These are phyloP conservation scores for Achroia grisella DNA, from an alignment of 1,140 invertebrate genomes.

Conservation along the genomic window DNA sequence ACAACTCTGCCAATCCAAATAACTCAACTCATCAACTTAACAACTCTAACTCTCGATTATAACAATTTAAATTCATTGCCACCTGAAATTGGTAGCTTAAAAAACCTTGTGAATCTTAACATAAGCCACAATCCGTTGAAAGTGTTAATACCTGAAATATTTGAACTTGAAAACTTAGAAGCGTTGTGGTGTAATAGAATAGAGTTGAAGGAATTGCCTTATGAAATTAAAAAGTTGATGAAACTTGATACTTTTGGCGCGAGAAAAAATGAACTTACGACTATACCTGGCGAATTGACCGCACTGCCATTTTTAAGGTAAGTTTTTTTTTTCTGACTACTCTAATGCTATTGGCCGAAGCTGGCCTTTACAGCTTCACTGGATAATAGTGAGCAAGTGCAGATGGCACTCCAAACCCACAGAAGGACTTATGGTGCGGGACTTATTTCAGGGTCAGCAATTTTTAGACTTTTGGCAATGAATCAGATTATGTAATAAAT, in stretches of 20 bases:
- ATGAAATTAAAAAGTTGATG: constrained; percentile 80
- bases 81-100: constrained; percentile 74
- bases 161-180: constrained; percentile 82
- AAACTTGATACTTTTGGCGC: constrained; percentile 83
- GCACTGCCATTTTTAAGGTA: constrained; percentile 71
- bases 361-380: too few species aligned
- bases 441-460: too few species aligned
- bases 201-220: constrained; percentile 74
- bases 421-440: too few species aligned
- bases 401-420: too few species aligned
- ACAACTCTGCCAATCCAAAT: constrained; percentile 59
- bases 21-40: constrained; percentile 54
- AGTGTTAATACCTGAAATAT: constrained; percentile 80
- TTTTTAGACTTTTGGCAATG: too few species aligned
- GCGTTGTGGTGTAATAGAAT: constrained; percentile 82
- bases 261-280: constrained; percentile 75
- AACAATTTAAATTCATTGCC: constrained; percentile 81
- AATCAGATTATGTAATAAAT: too few species aligned
- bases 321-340: neutral
- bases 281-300: constrained; percentile 71
- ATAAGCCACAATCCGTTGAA: constrained; percentile 87
- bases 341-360: too few species aligned
- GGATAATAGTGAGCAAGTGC: too few species aligned
- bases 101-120: constrained; percentile 84
- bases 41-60: constrained; percentile 76